Base-by-base conservation (phyloP, 92 coral and sea anemone species). In the Zoanthus sociatus region DNA sequence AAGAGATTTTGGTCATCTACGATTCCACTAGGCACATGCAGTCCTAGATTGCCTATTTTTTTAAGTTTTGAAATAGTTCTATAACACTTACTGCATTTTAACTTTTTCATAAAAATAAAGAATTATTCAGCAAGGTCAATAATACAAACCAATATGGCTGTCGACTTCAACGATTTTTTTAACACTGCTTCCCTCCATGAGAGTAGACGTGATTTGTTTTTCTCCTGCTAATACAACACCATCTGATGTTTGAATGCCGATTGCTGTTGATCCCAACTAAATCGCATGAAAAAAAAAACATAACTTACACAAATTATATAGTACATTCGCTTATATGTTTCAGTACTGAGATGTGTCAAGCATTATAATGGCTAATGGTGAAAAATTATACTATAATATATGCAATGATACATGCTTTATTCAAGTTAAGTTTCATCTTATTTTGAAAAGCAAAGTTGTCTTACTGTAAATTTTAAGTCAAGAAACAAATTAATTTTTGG, bases 181-280 rank as follows among this genome's bases (percentile, higher is more conserved):
- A 17, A 97, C 98, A 88, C 99, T 97, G 11, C 94, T 83, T 48
- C 97, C 94, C 75, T 97, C 99, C 97, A 97, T 97, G 18, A 97
- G 93, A 4, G 99, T 98, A 32, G 99, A 97, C 2, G 99, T 95
- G 69, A 97, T 97, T 77, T 98, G 90, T 73, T 97, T 97, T 87
- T 97, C 99, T 26, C 95, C 98, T 15, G 99, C 99, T 61, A 97
- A 89, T 15, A 97, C 99, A 0, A 97, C 99, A 33, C 99, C 99
- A 50, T 97, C 99, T 13, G 99, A 93, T 79, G 99, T 97, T 85
- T 95, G 96, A 50, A 97, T 97, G 17, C 99, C 99, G 84, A 97
- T 97, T 14, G 99, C 99, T 56, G 99, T 97, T 46, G 99, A 97
- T 37, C 99, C 99, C 90, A 97, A 98, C 99, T 97, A 73, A 58